phyloP scores from a whole-genome alignment of 2,888 invertebrate genomes.

The Apoda limacodes region DNA sequence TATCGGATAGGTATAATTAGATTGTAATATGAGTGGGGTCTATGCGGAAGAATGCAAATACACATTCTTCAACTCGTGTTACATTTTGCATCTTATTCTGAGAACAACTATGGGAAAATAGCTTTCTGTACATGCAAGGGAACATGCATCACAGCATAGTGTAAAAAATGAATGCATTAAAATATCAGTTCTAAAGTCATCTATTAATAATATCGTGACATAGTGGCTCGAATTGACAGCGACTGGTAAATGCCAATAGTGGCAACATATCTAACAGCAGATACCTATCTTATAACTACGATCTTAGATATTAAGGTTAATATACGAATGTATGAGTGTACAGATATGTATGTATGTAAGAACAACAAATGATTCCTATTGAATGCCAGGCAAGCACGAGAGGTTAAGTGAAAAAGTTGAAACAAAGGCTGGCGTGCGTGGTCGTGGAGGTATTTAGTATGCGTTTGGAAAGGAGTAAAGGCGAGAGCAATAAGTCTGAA shows the following conservation, averaged over 20 bases:
- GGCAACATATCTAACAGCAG: too few relatives aligned
- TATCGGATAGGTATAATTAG: conserved; percentile 65
- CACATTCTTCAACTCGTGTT: conserved; percentile 62
- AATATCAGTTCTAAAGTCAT: too few relatives aligned
- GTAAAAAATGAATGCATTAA: too few relatives aligned
- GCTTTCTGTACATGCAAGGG: conserved; percentile 24
- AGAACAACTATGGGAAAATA: conserved; percentile 59
- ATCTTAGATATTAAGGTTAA: too few relatives aligned
- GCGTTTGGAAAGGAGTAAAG: conserved; percentile 67
- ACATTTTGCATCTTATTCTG: conserved; percentile 61
- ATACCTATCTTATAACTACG: too few relatives aligned
- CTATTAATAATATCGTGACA: too few relatives aligned
- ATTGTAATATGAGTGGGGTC: conserved; percentile 56
- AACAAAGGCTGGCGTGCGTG: conserved; percentile 52
- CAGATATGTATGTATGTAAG: too few relatives aligned
- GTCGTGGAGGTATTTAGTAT: conserved; percentile 56
- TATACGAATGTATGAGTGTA: too few relatives aligned
- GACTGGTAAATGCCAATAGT: too few relatives aligned
- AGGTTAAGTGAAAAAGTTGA: conserved; percentile 49
- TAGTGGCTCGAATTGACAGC: too few relatives aligned
- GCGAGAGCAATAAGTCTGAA: conserved; percentile 67
- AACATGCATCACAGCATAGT: conserved; percentile 21
- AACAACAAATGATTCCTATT: too few relatives aligned
- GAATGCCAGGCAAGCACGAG: too few relatives aligned
- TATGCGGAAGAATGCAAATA: conserved; percentile 61